Conservation (phyloP, 2,113 vertebrate species). For the Arenaria interpres region DNA sequence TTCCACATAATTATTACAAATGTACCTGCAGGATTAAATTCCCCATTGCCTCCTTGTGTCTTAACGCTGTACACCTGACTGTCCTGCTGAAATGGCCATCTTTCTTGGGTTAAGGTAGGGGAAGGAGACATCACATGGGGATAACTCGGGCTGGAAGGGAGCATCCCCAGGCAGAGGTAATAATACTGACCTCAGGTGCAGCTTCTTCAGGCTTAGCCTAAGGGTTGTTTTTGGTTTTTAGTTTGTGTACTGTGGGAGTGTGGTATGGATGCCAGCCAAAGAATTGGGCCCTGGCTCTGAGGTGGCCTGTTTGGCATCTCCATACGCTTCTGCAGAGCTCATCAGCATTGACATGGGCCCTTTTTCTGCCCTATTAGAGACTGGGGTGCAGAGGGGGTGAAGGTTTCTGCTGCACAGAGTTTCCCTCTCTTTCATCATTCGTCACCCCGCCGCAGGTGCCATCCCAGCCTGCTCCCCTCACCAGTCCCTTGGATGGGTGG, state of each 20-base stretch:
- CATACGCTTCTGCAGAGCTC: background rate
- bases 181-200: background rate
- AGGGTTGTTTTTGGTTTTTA: fast-evolving
- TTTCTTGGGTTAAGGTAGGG: background rate
- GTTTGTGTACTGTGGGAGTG: fast-evolving
- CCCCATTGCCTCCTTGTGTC: background rate
- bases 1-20: background rate
- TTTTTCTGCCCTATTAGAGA: background rate
- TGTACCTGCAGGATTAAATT: background rate
- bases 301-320: background rate
- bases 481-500: background rate
- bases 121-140: background rate
- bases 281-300: background rate
- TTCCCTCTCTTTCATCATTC: background rate
- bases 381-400: background rate
- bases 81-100: background rate
- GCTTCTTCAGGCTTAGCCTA: background rate
- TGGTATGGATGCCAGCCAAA: background rate
- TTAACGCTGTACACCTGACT: background rate
- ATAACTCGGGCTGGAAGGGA: background rate
- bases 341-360: background rate
- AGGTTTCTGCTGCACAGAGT: background rate
- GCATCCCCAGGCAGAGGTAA: background rate
- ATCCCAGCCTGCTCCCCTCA: background rate
- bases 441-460: background rate